A percentile compares a stretch with the other conserved stretches of the same genome.
Evolutionary conservation across 2,888 invertebrate species (phyloP).

Genomic region (Xanthorhoe spadicearia): DNA sequence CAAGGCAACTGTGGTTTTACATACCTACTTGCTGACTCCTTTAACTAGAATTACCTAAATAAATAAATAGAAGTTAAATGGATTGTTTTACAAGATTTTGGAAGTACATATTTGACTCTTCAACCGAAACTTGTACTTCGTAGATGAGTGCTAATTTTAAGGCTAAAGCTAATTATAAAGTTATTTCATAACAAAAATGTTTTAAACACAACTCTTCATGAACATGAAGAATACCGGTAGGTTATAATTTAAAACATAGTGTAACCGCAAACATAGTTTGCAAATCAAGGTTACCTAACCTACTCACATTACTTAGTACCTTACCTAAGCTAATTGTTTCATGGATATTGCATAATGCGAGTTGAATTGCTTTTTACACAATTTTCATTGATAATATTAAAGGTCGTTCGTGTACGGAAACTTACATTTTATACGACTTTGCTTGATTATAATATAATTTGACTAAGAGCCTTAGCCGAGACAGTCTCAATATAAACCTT

Average conservation of each 20-base stretch:
- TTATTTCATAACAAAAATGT: too few species aligned
- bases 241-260: not conserved
- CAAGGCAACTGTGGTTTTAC: not conserved
- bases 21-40: not conserved
- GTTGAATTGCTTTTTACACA: constrained; percentile 18
- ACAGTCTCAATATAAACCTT: too few species aligned
- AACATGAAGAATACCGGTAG: not conserved
- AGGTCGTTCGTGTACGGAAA: constrained; percentile 7
- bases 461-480: not conserved
- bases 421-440: constrained; percentile 2
- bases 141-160: too few species aligned
- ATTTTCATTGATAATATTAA: constrained; percentile 20
- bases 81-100: too few species aligned
- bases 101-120: too few species aligned
- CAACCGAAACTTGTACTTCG: too few species aligned
- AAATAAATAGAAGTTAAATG: too few species aligned
- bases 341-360: constrained; percentile 17
- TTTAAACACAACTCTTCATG: not conserved
- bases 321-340: constrained; percentile 18
- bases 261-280: constrained; percentile 6
- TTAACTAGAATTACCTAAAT: not conserved
- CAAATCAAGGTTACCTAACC: constrained; percentile 20
- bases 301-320: not conserved
- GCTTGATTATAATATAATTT: constrained; percentile 1
- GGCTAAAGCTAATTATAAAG: too few species aligned